phyloP scores from a whole-genome alignment of 1,140 invertebrate species.

The Drosophila prosaltans region DNA sequence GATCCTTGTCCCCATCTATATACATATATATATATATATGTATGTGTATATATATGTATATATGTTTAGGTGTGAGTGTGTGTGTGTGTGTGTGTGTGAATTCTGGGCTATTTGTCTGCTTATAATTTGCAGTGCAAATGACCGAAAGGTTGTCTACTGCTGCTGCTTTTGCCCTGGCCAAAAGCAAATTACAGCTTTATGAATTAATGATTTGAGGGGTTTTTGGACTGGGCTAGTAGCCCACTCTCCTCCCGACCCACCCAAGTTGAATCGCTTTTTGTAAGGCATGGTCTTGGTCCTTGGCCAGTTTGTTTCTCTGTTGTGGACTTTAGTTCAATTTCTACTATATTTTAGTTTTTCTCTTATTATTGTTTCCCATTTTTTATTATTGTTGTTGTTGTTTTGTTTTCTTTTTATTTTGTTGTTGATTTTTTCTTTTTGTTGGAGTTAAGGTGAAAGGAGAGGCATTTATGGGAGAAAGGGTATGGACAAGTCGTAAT shows the following conservation, averaged over 20 bases:
- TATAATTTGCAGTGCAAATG: constrained; percentile 60
- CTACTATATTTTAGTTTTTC: background rate
- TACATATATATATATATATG: constrained; percentile 8
- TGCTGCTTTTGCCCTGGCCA: constrained; percentile 38
- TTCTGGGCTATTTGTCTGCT: constrained; percentile 60
- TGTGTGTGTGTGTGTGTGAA: constrained; percentile 16
- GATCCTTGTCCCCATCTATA: constrained; percentile 11
- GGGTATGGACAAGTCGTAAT: background rate
- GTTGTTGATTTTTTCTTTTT: background rate
- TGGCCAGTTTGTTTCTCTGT: no score
- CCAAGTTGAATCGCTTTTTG: background rate
- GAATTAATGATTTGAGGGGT: constrained; percentile 58
- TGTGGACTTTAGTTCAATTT: background rate
- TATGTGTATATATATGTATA: constrained; percentile 14
- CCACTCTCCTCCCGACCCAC: background rate
- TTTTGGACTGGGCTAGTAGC: constrained; percentile 3
- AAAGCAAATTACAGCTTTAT: constrained; percentile 65
- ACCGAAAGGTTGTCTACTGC: constrained; percentile 50
- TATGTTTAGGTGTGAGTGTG: constrained; percentile 8
- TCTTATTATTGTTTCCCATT: background rate
- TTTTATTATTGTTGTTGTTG: background rate
- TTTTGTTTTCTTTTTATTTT: background rate
- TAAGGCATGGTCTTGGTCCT: background rate
- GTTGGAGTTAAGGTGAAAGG: background rate
- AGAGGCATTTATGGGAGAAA: background rate